Base-by-base conservation (phyloP, 2,888 invertebrate species). In the Beris morrisii region DNA sequence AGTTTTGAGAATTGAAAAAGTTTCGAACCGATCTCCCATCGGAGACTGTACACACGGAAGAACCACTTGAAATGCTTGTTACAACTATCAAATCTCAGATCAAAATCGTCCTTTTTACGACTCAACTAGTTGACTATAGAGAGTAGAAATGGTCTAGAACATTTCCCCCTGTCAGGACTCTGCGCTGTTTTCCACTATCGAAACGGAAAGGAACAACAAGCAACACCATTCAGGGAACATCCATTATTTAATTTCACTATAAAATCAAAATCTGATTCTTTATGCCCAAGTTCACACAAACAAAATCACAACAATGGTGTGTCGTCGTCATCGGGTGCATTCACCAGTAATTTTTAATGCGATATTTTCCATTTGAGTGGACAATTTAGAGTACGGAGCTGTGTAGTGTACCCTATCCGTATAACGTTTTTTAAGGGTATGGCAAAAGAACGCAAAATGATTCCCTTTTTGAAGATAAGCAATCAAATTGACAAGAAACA, bases 311-410 rank as follows among this genome's bases (percentile, higher is more conserved):
- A 61, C 38, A 38, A 38, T 38, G 38, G 38, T 38, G 38, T 9
- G 38, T 7, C 66, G 68, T 66, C 58, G 61, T 63, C 70, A 71
- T 70, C 38, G 38, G 38, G 38, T 72, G 72, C 72, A 72, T 71
- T 72, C 71, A 71, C 67, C 70, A 70, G 70, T 72, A 72, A 72
- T 71, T 72, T 72, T 73, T 73, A 73, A 73, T 73, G 70, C 71
- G 72, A 73, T 72, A 71, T 73, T 73, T 73, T 72, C 70, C 73
- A 69, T 69, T 71, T 65, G 72, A 71, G 69, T 73, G 70, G 57
- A 54, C 66, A 48, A 48, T 7, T 48, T 38, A 9, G 9, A 7
- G 38, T 38, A 38, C 38, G 38, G 38, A 7, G 3, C 22, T 22
- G 38, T 3, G 38, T 7, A 38, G 38, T 3, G 9, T 38, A 1